Evolutionary conservation across 2,888 invertebrate genomes (phyloP).

Genomic region (Apoda limacodes): DNA sequence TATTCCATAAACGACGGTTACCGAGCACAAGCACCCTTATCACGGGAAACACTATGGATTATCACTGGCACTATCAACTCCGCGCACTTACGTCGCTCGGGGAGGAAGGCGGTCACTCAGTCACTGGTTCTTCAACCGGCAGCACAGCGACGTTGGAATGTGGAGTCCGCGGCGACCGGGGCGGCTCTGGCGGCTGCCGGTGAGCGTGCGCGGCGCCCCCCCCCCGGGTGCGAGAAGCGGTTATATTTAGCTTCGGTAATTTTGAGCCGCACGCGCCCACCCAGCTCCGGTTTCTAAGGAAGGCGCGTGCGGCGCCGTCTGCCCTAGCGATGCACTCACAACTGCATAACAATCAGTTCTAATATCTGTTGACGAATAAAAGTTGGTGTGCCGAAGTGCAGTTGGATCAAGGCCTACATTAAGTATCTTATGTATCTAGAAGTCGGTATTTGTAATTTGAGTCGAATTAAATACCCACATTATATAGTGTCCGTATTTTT

Average conservation of each 20-base stretch:
- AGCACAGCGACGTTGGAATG: slow-evolving; percentile 74
- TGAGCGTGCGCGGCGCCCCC: slow-evolving; percentile 22
- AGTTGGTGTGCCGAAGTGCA: no score
- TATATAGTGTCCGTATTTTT: no score
- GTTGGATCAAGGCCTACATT: no score
- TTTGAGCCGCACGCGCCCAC: slow-evolving; percentile 47
- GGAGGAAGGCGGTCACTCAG: slow-evolving; percentile 64
- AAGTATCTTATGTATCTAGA: no score
- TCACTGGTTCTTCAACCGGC: slow-evolving; percentile 56
- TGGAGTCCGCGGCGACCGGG: slow-evolving; percentile 78
- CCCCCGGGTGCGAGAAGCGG: slow-evolving; percentile 23
- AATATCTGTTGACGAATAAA: no score
- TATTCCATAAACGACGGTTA: no score
- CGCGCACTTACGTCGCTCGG: slow-evolving; percentile 69
- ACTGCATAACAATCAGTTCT: no score
- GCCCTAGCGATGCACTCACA: no score
- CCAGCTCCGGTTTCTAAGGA: slow-evolving; percentile 62
- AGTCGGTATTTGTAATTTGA: no score
- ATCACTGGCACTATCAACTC: slow-evolving; percentile 35
- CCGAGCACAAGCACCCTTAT: slow-evolving; percentile 27
- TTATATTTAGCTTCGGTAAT: slow-evolving; percentile 55
- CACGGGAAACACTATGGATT: slow-evolving; percentile 34
- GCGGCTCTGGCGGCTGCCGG: slow-evolving; percentile 69
- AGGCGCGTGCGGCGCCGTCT: no score
- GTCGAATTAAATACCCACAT: no score